Conservation (phyloP, 2,113 vertebrate species). For the Myanophis thanlyinensis region DNA sequence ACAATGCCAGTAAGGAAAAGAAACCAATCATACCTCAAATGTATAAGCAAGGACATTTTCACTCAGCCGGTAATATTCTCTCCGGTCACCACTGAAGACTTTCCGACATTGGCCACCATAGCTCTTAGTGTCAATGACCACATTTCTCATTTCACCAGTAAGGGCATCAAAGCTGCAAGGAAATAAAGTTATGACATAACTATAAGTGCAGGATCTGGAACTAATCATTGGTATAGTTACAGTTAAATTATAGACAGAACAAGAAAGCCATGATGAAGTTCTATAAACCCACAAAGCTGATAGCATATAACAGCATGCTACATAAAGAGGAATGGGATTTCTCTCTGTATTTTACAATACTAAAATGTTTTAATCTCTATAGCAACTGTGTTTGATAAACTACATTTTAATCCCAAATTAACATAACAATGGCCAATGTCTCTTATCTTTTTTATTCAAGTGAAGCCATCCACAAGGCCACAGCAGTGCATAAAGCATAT, state of each 20-base stretch:
- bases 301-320: background rate
- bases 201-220: background rate
- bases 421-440: background rate
- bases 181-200: background rate
- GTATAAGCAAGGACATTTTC: conserved; percentile 85
- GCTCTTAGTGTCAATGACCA: conserved; percentile 85
- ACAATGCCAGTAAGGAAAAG: background rate
- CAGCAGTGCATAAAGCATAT: background rate
- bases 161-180: conserved; percentile 73
- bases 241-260: conserved; percentile 4
- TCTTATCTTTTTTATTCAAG: background rate
- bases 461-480: conserved; percentile 1
- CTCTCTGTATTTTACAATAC: conserved; percentile 1
- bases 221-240: background rate
- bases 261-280: fast-evolving
- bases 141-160: conserved; percentile 72
- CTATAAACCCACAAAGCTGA: background rate
- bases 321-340: conserved; percentile 8
- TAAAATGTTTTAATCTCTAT: conserved; percentile 24
- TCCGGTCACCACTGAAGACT: conserved; percentile 79
- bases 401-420: conserved; percentile 40
- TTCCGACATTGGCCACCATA: conserved; percentile 92
- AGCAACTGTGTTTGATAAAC: conserved; percentile 33
- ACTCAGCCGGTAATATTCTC: conserved; percentile 79
- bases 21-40: conserved; percentile 79